Evolutionary conservation across 2,113 vertebrate species (phyloP).

Genomic region (Aphelocoma coerulescens): DNA sequence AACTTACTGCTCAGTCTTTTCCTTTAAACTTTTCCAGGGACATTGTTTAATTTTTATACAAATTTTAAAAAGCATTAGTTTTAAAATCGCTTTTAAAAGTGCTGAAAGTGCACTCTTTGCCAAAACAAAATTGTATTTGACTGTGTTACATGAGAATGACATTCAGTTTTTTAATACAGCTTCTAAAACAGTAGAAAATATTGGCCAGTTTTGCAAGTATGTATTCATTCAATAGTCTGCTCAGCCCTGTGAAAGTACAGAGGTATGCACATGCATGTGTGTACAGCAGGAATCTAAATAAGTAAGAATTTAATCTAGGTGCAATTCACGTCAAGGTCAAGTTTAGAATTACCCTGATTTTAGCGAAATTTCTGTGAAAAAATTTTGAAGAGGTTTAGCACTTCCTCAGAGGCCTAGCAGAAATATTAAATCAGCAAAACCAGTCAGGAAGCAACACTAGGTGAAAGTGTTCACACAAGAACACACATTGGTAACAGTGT

Average conservation of each 20-base stretch:
- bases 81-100: background rate
- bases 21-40: background rate
- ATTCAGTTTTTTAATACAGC: background rate
- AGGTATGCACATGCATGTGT: background rate
- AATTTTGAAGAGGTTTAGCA: background rate
- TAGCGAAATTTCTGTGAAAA: background rate
- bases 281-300: background rate
- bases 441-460: background rate
- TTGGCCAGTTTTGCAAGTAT: background rate
- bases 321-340: background rate
- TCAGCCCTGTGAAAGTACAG: background rate
- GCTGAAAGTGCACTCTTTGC: background rate
- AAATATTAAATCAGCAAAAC: background rate
- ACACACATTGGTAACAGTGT: background rate
- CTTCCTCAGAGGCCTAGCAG: background rate
- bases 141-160: background rate
- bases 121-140: background rate
- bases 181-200: background rate
- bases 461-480: background rate
- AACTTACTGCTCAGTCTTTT: background rate
- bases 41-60: background rate
- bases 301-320: background rate
- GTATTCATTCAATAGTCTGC: background rate
- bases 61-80: background rate
- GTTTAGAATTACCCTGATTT: background rate